phyloP scores from a whole-genome alignment of 2,797 vertebrate genomes.

The Gadopsis bispinosus region DNA sequence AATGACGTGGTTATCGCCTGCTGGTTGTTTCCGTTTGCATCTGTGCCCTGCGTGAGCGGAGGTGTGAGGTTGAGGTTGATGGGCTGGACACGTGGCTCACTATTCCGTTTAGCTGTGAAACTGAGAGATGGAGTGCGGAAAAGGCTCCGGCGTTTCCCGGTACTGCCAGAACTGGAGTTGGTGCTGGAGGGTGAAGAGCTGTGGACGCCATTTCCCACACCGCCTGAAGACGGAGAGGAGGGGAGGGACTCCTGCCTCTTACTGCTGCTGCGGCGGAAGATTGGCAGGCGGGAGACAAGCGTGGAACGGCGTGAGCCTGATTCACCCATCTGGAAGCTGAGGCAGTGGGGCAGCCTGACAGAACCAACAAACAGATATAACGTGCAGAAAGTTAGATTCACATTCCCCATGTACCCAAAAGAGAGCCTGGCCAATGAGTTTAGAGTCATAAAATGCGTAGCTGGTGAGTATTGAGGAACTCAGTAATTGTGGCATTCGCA shows the following conservation, averaged over 20 bases:
- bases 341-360: constrained; percentile 48
- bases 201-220: constrained; percentile 90
- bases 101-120: constrained; percentile 91
- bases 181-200: constrained; percentile 98
- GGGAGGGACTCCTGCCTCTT: constrained; percentile 95
- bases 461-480: neutral
- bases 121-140: constrained; percentile 95
- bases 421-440: neutral
- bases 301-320: constrained; percentile 92
- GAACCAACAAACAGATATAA: constrained; percentile 26
- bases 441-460: neutral
- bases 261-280: constrained; percentile 93
- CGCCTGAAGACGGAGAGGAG: constrained; percentile 94
- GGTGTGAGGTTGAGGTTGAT: constrained; percentile 81
- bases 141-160: constrained; percentile 93
- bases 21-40: constrained; percentile 79
- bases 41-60: constrained; percentile 67
- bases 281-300: constrained; percentile 96
- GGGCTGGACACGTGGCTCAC: constrained; percentile 84
- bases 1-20: constrained; percentile 76
- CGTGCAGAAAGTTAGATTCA: constrained; percentile 2
- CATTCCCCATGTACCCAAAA: neutral
- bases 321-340: constrained; percentile 90
- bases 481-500: neutral
- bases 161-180: constrained; percentile 97